Evolutionary conservation across 1,140 invertebrate species (phyloP), one percentile per base, ranked within the genome.

Genomic region (Plectus sambesii): DNA sequence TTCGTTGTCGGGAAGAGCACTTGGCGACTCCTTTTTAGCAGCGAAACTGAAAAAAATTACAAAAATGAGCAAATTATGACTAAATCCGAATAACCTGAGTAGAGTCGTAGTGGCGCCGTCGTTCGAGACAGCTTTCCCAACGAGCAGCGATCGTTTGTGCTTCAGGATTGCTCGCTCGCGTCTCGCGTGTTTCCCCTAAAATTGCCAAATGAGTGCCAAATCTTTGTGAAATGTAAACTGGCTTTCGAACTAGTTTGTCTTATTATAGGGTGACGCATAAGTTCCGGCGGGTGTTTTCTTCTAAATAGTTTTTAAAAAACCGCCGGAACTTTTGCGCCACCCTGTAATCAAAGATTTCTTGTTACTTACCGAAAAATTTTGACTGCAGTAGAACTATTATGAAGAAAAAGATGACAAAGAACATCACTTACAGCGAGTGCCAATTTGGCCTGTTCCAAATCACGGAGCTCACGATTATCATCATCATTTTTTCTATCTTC

Each of bases 141-240:
- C 29, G 26, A 66, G 62, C 36, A 49, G 36, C 30, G 56, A 56
- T 9, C 62, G 38, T 42, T 51, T 48, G 33, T 51, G 35, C 41
- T 66, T 66, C 5, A 65, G 55, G 12, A 51, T 20, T 8, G 49
- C 47, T 41, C 62, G 49, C 23, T 66, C 65, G 17, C 48, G 45
- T 46, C 65, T 68, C n/a, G 58, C 62, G 27, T 68, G 55, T 19
- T 53, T 42, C 25, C 62, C 62, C 62, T 65, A 51, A 62, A 67
- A 49, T 17, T 29, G 12, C 51, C 12, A 15, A 20, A 49, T 48
- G 15, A 45, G n/a, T n/a, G n/a, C n/a, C n/a, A n/a, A n/a, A n/a
- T n/a, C n/a, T n/a, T n/a, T n/a, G n/a, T n/a, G n/a, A n/a, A n/a
- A n/a, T n/a, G n/a, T n/a, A n/a, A n/a, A n/a, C n/a, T n/a, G n/a